Percentiles rank a stretch among this genome's conserved stretches.
Evolutionary conservation across 2,888 invertebrate species (phyloP).

Genomic region (Temnothorax ravouxi): DNA sequence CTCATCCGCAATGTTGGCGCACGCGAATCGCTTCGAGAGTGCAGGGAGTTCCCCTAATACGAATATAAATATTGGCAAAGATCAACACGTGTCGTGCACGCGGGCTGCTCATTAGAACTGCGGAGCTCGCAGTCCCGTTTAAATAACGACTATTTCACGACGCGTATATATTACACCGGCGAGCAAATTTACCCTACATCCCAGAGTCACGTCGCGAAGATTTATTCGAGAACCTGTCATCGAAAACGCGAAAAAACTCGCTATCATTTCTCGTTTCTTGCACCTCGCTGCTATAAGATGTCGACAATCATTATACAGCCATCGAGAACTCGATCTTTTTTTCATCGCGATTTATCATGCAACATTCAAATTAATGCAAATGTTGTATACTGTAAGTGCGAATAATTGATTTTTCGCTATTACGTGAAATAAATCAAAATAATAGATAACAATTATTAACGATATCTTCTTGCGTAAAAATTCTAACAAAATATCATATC

Average conservation of each 20-base stretch:
- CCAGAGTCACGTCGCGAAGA: constrained; percentile 19
- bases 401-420: not conserved
- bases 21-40: not conserved
- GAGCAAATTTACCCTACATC: constrained; percentile 46
- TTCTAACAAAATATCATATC: not conserved
- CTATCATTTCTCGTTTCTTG: not conserved
- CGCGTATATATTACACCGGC: constrained; percentile 34
- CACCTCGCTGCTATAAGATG: not conserved
- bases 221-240: constrained; percentile 39
- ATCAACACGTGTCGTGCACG: constrained; percentile 50
- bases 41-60: not conserved
- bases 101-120: constrained; percentile 11
- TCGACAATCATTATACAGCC: not conserved
- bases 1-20: not conserved
- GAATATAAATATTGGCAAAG: constrained; percentile 39
- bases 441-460: not conserved
- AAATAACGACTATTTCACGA: constrained; percentile 50
- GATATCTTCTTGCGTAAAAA: not conserved
- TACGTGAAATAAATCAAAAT: not conserved
- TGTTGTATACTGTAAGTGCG: not conserved
- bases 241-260: constrained; percentile 25
- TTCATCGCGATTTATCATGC: not conserved
- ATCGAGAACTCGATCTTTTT: not conserved
- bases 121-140: constrained; percentile 18
- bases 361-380: not conserved